phyloP scores from a whole-genome alignment of 1,140 invertebrate genomes.

The Calephelis virginiensis region DNA sequence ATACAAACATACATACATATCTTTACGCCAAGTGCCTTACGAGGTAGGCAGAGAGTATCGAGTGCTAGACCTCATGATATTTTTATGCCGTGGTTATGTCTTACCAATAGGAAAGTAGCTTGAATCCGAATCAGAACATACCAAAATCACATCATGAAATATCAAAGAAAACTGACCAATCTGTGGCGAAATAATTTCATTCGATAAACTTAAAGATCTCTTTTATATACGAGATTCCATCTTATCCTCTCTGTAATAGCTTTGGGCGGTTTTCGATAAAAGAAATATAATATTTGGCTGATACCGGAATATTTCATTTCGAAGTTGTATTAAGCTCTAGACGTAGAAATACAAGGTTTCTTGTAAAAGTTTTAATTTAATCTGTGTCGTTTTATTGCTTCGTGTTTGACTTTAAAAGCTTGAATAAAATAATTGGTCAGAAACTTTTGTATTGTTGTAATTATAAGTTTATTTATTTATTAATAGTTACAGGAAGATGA shows the following conservation, averaged over 20 bases:
- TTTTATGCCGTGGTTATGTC: too few species aligned
- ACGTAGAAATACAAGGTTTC: background rate
- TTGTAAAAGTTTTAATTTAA: too few species aligned
- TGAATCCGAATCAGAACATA: too few species aligned
- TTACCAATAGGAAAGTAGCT: too few species aligned
- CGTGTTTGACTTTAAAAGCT: background rate
- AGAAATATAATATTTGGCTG: slow-evolving; percentile 3
- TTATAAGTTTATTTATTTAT: too few species aligned
- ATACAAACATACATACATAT: too few species aligned
- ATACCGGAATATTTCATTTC: slow-evolving; percentile 13
- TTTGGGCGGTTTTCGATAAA: slow-evolving; percentile 13
- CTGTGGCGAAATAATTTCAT: slow-evolving; percentile 8
- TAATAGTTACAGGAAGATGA: too few species aligned
- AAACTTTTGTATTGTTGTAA: too few species aligned
- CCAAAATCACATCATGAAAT: background rate
- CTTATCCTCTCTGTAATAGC: slow-evolving; percentile 8
- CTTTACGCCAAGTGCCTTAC: too few species aligned
- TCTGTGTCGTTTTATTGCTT: background rate
- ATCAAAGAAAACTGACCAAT: slow-evolving; percentile 15
- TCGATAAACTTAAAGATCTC: slow-evolving; percentile 15
- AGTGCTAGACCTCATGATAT: too few species aligned
- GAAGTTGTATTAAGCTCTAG: background rate
- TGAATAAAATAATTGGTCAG: too few species aligned
- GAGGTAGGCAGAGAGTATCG: too few species aligned
- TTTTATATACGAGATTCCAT: slow-evolving; percentile 13